Evolutionary conservation across 2,888 invertebrate genomes (phyloP).

Genomic region (Cerastoderma edule): DNA sequence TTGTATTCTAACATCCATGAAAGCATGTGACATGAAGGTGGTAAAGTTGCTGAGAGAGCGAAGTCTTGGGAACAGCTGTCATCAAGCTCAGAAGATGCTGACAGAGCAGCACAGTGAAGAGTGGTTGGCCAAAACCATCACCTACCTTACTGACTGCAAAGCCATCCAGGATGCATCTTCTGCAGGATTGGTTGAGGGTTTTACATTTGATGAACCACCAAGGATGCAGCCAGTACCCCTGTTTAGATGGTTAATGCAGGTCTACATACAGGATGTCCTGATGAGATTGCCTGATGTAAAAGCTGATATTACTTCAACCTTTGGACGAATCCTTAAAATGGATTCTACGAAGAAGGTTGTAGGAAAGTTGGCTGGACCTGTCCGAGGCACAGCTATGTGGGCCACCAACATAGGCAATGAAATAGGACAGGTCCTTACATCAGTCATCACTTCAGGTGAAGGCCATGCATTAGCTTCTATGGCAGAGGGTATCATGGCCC

Average conservation of each 20-base stretch:
- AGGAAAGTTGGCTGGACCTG: background rate
- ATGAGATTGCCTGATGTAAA: conserved; percentile 44
- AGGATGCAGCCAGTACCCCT: conserved; percentile 34
- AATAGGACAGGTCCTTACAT: no score
- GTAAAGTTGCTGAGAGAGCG: conserved; percentile 52
- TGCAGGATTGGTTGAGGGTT: conserved; percentile 21
- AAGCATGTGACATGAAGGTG: conserved; percentile 59
- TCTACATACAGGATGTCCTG: conserved; percentile 52
- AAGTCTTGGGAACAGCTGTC: conserved; percentile 62
- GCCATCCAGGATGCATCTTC: conserved; percentile 16
- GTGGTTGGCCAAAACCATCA: conserved; percentile 27
- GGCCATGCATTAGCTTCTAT: conserved; percentile 49
- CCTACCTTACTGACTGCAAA: conserved; percentile 50
- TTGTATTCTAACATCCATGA: conserved; percentile 50
- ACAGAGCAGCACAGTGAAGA: conserved; percentile 60
- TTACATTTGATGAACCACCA: conserved; percentile 34
- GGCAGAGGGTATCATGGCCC: conserved; percentile 42
- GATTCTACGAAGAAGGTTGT: conserved; percentile 64
- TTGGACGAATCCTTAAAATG: conserved; percentile 60
- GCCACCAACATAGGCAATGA: no score
- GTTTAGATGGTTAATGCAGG: conserved; percentile 58
- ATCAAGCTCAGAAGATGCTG: conserved; percentile 39
- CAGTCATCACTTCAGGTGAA: no score
- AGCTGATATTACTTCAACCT: no score
- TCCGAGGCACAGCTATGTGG: conserved; percentile 59